Evolutionary conservation across 2,113 vertebrate genomes (phyloP).

Genomic region (Siniperca chuatsi): DNA sequence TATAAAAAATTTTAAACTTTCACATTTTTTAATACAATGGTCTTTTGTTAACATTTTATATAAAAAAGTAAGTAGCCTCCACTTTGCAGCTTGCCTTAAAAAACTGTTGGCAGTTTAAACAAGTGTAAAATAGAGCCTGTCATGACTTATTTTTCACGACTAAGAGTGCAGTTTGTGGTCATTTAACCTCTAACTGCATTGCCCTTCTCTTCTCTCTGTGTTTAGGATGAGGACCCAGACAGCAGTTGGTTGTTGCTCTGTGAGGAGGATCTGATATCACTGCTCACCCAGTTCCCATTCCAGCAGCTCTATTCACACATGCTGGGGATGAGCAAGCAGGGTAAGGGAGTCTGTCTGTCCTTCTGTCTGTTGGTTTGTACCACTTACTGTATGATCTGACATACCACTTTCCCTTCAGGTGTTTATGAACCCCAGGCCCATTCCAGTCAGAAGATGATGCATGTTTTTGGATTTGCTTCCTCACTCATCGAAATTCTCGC

Average conservation of each 20-base stretch:
- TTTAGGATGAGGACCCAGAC: slow-evolving; percentile 95
- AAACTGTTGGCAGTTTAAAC: background rate
- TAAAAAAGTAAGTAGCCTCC: background rate
- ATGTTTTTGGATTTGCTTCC: slow-evolving; percentile 94
- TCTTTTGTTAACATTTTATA: background rate
- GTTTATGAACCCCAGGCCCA: slow-evolving; percentile 91
- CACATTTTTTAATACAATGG: background rate
- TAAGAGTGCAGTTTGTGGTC: background rate
- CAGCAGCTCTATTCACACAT: slow-evolving; percentile 95
- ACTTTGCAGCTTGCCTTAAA: background rate
- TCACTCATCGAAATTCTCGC: slow-evolving; percentile 93
- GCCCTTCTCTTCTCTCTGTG: slow-evolving; percentile 26
- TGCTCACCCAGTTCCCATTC: slow-evolving; percentile 96
- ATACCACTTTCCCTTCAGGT: slow-evolving; percentile 75
- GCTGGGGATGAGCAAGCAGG: slow-evolving; percentile 91
- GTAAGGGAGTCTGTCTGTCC: slow-evolving; percentile 72
- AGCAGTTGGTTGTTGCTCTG: slow-evolving; percentile 94
- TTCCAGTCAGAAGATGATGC: slow-evolving; percentile 97
- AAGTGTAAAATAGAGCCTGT: background rate
- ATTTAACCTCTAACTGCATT: background rate
- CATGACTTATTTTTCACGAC: background rate
- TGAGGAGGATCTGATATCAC: slow-evolving; percentile 93
- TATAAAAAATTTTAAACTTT: background rate
- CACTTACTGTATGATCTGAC: slow-evolving; percentile 17
- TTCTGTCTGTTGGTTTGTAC: slow-evolving; percentile 40